These are phyloP conservation scores for Halichoeres trimaculatus DNA, from an alignment of 2,113 vertebrate genomes.

Conservation along the genomic window DNA sequence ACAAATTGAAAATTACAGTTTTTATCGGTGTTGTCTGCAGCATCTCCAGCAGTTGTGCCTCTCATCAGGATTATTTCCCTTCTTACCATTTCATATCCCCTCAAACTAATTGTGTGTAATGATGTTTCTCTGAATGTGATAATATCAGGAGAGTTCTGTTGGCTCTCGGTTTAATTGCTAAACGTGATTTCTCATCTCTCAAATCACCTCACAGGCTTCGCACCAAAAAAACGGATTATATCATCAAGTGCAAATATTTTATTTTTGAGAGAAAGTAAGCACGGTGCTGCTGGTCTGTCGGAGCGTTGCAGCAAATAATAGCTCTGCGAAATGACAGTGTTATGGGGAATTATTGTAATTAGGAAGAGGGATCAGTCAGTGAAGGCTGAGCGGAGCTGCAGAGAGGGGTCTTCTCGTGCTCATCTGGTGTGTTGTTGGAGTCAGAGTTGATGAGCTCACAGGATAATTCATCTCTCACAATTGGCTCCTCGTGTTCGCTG, in stretches of 20 bases:
- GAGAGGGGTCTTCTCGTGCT: not conserved
- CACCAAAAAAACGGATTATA: slow-evolving; percentile 22
- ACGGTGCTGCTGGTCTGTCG: slow-evolving; percentile 23
- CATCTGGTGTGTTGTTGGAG: not conserved
- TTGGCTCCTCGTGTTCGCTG: not conserved
- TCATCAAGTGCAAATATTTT: slow-evolving; percentile 29
- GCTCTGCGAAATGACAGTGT: slow-evolving; percentile 36
- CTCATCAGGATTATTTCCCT: slow-evolving; percentile 15
- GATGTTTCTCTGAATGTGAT: slow-evolving; percentile 51
- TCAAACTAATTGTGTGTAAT: slow-evolving; percentile 46
- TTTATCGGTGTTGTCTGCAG: not conserved
- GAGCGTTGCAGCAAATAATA: slow-evolving; percentile 25
- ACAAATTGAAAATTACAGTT: not conserved
- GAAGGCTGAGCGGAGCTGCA: not conserved
- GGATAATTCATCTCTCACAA: slow-evolving; percentile 6
- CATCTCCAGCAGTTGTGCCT: slow-evolving; percentile 1
- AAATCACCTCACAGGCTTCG: slow-evolving; percentile 24
- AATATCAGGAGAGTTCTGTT: slow-evolving; percentile 36
- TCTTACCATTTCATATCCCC: slow-evolving; percentile 19
- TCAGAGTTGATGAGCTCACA: slow-evolving; percentile 13
- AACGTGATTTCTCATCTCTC: slow-evolving; percentile 53
- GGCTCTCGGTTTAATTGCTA: slow-evolving; percentile 55
- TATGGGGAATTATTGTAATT: slow-evolving; percentile 53
- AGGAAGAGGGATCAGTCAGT: slow-evolving; percentile 35
- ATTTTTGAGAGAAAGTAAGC: slow-evolving; percentile 29